Evolutionary conservation across 2,888 invertebrate species (phyloP), one percentile per base, ranked within the genome.

Genomic region (Drosophila limbata): DNA sequence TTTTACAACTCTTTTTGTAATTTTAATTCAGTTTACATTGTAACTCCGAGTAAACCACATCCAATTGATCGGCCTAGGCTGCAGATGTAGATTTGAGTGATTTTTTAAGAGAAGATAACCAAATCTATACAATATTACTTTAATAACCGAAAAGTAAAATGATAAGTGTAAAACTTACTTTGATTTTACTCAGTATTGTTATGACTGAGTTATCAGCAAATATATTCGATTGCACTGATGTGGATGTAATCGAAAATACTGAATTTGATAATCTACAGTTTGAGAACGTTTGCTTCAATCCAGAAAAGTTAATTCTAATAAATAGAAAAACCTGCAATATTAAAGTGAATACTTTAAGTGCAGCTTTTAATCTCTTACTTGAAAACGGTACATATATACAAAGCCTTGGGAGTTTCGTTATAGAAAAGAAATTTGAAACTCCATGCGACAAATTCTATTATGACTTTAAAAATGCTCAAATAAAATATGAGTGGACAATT

Each of bases 231-330:
- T 57, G 56, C 9, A 3, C 2, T 15, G 9, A 37, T 25, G 4
- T 45, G 3, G 6, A 37, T 37, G 35, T 33, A 2, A 35, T 56
- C 21, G 56, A 57, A 47, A 9, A 25, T 4, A 35, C 4, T 1
- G 21, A 57, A 3, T 57, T 37, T 57, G 13, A 45, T 13, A 57
- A 25, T 28, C 4, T 35, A 8, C 15, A n/a, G 5, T 15, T 3
- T 13, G 45, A 37, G 15, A 25, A 57, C 21, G 11, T 57, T 8
- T 57, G 56, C 13, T 47, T 57, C 5, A 47, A 17, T 11, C 56
- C 56, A 17, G 45, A 25, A 37, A 57, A 57, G 28, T 28, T 57
- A 1, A 9, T 25, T 0, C 4, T 17, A 8, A 0, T 17, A 1
- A 4, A 15, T 15, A 9, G 25, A 10, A 17, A 37, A 4, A 45